Evolutionary conservation across 2,888 invertebrate genomes (phyloP).

Genomic region (Flexamia atlantica): DNA sequence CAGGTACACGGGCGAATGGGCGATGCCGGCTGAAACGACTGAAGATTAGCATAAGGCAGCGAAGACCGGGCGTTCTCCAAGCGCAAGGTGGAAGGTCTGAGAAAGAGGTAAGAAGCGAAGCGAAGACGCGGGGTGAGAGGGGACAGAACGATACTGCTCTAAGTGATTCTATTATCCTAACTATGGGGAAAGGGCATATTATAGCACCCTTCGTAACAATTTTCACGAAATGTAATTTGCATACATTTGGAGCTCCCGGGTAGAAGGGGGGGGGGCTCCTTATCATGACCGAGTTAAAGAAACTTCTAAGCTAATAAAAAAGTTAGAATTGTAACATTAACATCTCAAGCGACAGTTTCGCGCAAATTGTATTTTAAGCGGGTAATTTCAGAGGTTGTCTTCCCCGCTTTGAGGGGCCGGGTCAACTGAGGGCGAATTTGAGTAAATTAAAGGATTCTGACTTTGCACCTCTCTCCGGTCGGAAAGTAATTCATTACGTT

Average conservation of each 20-base stretch:
- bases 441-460: constrained; percentile 40
- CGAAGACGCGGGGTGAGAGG: not conserved
- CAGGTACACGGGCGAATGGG: constrained; percentile 15
- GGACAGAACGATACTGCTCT: constrained; percentile 19
- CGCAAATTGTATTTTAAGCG: constrained; percentile 40
- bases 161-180: constrained; percentile 63
- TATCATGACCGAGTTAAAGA: constrained; percentile 63
- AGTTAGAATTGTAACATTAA: constrained; percentile 58
- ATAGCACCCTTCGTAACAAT: constrained; percentile 62
- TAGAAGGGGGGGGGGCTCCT: constrained; percentile 11
- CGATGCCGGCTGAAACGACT: not conserved
- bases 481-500: not conserved
- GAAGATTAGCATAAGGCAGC: constrained; percentile 40
- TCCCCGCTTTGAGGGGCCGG: constrained; percentile 44
- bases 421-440: constrained; percentile 20
- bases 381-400: constrained; percentile 46
- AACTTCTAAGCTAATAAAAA: constrained; percentile 63
- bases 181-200: constrained; percentile 57
- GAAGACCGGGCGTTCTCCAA: not conserved
- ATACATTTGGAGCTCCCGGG: constrained; percentile 54
- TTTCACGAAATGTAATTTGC: constrained; percentile 63
- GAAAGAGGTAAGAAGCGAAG: not conserved
- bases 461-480: not conserved
- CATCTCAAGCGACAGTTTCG: constrained; percentile 50
- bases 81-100: not conserved